phyloP scores from a whole-genome alignment of 2,797 vertebrate species.

The Potorous gilbertii region DNA sequence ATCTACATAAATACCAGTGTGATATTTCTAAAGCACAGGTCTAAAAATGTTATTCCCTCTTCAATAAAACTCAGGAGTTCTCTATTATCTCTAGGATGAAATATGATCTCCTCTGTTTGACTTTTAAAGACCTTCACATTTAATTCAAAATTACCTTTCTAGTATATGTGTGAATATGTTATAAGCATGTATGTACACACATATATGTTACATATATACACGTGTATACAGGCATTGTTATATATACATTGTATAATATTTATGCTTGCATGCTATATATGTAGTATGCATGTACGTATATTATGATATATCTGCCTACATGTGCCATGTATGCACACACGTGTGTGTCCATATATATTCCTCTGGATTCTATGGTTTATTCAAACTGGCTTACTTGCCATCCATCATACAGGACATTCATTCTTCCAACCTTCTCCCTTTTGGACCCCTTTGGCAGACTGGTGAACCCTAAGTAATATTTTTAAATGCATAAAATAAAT shows the following conservation, averaged over 20 bases:
- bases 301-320: no score
- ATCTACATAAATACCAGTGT: neutral
- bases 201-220: no score
- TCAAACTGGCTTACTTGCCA: neutral
- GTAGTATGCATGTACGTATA: no score
- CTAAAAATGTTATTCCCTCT: neutral
- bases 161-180: neutral
- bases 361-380: neutral
- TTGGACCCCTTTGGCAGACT: neutral
- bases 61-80: neutral
- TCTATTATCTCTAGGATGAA: neutral
- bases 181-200: no score
- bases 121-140: neutral
- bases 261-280: neutral
- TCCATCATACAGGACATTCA: neutral
- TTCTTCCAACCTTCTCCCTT: neutral
- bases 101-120: neutral
- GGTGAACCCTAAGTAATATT: neutral
- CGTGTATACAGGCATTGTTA: no score
- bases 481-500: neutral
- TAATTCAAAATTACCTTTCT: neutral
- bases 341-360: neutral
- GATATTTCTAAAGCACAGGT: neutral
- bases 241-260: no score
- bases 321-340: no score